Percentiles rank a stretch among this genome's conserved stretches.
These are phyloP conservation scores for Pomatorhinus ruficollis DNA, from an alignment of 2,113 vertebrate genomes.

Conservation along the genomic window DNA sequence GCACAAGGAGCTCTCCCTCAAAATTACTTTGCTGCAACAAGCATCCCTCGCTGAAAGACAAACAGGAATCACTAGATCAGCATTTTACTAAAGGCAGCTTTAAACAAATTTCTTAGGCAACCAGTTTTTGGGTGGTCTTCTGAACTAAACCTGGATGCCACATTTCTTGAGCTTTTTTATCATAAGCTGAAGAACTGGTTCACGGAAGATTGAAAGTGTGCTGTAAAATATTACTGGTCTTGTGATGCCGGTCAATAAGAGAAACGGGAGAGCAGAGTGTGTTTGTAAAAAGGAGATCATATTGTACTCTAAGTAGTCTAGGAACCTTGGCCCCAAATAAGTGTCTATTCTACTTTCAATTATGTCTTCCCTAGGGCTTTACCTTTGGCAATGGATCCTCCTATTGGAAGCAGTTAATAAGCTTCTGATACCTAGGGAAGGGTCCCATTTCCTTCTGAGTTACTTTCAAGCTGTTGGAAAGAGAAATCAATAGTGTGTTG, in stretches of 20 bases:
- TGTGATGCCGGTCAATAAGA: neutral
- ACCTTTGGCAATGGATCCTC: neutral
- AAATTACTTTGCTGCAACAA: neutral
- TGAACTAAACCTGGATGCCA: neutral
- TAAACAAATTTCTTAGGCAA: neutral
- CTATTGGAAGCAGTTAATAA: constrained; percentile 16
- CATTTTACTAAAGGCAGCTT: neutral
- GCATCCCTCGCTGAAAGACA: neutral
- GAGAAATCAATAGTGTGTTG: neutral
- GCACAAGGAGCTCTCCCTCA: neutral
- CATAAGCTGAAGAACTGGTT: neutral
- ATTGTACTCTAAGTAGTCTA: neutral
- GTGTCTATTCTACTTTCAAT: neutral
- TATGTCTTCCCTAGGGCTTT: neutral
- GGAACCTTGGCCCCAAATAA: neutral
- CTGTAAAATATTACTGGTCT: neutral
- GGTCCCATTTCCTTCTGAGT: constrained; percentile 15
- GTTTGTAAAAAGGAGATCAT: neutral
- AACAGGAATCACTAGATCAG: neutral
- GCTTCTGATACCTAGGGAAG: constrained; percentile 12
- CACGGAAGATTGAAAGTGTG: neutral
- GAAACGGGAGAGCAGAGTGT: neutral
- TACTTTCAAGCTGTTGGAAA: constrained; percentile 7
- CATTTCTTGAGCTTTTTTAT: neutral
- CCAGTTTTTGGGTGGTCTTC: neutral